phyloP scores from a whole-genome alignment of 2,113 vertebrate genomes.

The Pitta sordida region DNA sequence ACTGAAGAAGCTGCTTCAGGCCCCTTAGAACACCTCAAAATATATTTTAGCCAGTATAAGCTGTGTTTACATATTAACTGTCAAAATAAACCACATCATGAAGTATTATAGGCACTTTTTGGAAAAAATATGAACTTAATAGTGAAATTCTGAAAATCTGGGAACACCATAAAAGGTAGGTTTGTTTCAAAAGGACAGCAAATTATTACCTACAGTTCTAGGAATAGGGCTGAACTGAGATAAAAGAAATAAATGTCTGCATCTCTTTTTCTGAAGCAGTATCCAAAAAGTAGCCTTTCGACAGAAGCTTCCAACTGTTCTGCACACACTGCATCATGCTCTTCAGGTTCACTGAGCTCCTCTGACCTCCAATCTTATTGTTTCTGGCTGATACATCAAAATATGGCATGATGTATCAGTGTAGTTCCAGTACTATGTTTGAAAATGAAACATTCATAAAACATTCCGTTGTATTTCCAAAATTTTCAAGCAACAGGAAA shows the following conservation, averaged over 20 bases:
- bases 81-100: background rate
- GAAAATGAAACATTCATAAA: accelerated
- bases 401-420: accelerated
- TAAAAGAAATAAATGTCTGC: background rate
- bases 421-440: background rate
- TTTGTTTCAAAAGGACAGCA: background rate
- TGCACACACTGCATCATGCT: accelerated
- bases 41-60: background rate
- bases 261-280: background rate
- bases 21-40: background rate
- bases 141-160: background rate
- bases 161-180: background rate
- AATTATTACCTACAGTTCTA: background rate
- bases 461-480: background rate
- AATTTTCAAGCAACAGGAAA: background rate
- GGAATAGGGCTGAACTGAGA: background rate
- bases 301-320: background rate
- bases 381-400: background rate
- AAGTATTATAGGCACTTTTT: background rate
- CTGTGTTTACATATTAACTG: background rate
- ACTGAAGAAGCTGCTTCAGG: background rate
- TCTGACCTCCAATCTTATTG: background rate
- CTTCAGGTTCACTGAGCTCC: background rate
- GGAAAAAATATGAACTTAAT: background rate
- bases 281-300: background rate